These are phyloP conservation scores for Peribatodes rhomboidaria DNA, from an alignment of 2,888 invertebrate species.

Conservation along the genomic window DNA sequence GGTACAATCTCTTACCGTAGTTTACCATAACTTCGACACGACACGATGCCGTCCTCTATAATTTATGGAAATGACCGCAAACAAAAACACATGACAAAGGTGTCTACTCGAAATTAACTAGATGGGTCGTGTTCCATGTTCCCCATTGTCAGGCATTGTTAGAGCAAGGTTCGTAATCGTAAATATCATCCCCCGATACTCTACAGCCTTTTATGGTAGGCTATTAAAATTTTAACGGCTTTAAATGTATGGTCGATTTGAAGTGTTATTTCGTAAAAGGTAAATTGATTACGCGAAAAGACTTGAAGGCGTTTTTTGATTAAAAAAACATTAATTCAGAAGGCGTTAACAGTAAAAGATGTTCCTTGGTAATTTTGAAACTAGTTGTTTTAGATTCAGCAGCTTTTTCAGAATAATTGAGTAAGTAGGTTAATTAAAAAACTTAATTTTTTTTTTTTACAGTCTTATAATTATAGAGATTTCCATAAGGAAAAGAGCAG, in stretches of 20 bases:
- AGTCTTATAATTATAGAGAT: too few species aligned
- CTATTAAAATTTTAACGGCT: conserved; percentile 43
- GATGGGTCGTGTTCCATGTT: conserved; percentile 76
- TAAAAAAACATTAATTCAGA: conserved; percentile 14
- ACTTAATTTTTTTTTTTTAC: too few species aligned
- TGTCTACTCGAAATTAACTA: conserved; percentile 85
- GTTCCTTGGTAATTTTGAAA: background rate
- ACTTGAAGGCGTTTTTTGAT: conserved; percentile 4
- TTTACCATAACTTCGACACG: conserved; percentile 56
- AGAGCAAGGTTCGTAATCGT: conserved; percentile 66
- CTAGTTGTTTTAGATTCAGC: too few species aligned
- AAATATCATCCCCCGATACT: conserved; percentile 72
- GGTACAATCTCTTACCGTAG: conserved; percentile 65
- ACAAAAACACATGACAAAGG: conserved; percentile 85
- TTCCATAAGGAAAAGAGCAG: background rate
- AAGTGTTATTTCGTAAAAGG: conserved; percentile 20
- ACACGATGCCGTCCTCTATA: conserved; percentile 74
- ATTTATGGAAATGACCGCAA: conserved; percentile 85
- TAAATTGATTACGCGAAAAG: conserved; percentile 24
- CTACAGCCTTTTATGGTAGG: conserved; percentile 52
- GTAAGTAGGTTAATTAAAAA: background rate
- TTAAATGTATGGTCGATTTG: conserved; percentile 12
- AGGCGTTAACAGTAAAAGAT: conserved; percentile 5
- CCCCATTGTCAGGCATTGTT: conserved; percentile 78
- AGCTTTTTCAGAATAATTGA: too few species aligned